Evolutionary conservation across 1,140 invertebrate species (phyloP).

Genomic region (Tribolium madens): DNA sequence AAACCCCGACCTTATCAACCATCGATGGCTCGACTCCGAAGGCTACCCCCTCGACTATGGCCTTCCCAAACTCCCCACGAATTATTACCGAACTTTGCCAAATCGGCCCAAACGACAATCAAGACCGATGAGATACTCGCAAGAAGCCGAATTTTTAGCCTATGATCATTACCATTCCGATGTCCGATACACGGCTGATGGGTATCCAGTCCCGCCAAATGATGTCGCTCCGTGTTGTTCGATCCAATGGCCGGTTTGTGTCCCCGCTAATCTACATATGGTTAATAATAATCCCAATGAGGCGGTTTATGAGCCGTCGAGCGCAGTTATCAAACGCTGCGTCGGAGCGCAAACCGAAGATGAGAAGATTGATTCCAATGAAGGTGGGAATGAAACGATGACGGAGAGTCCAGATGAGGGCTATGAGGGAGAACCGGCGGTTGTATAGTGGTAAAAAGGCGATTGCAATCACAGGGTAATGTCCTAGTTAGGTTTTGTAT

Average conservation of each 20-base stretch:
- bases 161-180: slow-evolving; percentile 70
- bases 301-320: not conserved
- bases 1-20: slow-evolving; percentile 83
- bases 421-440: slow-evolving; percentile 78
- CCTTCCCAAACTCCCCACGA: slow-evolving; percentile 73
- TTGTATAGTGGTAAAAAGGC: slow-evolving; percentile 4
- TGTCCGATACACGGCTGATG: slow-evolving; percentile 82
- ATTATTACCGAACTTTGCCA: slow-evolving; percentile 76
- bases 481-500: not conserved
- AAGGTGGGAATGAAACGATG: slow-evolving; percentile 68
- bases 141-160: slow-evolving; percentile 75
- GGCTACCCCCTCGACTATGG: slow-evolving; percentile 85
- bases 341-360: slow-evolving; percentile 70
- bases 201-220: slow-evolving; percentile 72
- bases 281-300: slow-evolving; percentile 51
- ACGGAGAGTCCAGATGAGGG: slow-evolving; percentile 89
- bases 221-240: slow-evolving; percentile 43
- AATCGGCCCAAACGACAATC: slow-evolving; percentile 72
- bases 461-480: not conserved
- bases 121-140: slow-evolving; percentile 71
- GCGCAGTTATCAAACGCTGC: slow-evolving; percentile 63
- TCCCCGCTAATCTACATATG: slow-evolving; percentile 64
- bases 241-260: slow-evolving; percentile 65
- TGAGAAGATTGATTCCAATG: slow-evolving; percentile 62
- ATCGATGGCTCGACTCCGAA: slow-evolving; percentile 74